These are phyloP conservation scores for Rhinogobio ventralis DNA, from an alignment of 2,797 vertebrate genomes.

Conservation along the genomic window DNA sequence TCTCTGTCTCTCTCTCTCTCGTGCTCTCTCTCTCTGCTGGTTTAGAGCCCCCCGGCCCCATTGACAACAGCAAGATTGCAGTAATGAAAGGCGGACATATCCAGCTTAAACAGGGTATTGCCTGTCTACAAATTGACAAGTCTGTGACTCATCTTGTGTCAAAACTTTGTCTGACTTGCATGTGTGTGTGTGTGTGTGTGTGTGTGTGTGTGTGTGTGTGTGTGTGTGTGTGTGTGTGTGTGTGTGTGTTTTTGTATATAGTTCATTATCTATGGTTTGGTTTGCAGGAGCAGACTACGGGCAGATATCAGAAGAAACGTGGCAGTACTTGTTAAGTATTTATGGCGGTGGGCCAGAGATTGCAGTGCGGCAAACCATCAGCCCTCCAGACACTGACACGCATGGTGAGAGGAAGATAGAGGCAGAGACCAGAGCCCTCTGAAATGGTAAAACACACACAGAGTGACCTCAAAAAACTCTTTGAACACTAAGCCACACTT, in stretches of 20 bases:
- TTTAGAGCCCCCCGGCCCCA: slow-evolving; percentile 91
- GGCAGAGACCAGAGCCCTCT: slow-evolving; percentile 92
- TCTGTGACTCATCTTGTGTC: background rate
- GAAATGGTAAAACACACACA: slow-evolving; percentile 65
- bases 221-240: background rate
- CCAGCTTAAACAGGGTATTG: slow-evolving; percentile 92
- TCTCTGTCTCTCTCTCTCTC: slow-evolving; percentile 7
- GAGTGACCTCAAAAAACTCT: background rate
- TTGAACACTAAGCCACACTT: background rate
- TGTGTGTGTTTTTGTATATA: background rate
- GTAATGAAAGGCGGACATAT: slow-evolving; percentile 91
- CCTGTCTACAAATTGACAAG: background rate
- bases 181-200: background rate
- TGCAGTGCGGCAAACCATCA: slow-evolving; percentile 89
- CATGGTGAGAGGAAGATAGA: slow-evolving; percentile 96
- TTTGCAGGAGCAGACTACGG: slow-evolving; percentile 93
- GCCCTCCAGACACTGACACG: slow-evolving; percentile 81
- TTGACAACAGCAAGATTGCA: slow-evolving; percentile 95
- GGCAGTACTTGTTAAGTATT: slow-evolving; percentile 89
- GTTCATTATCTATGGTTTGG: background rate
- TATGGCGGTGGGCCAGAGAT: slow-evolving; percentile 94
- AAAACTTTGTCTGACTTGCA: background rate
- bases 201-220: background rate
- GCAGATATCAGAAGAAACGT: slow-evolving; percentile 98
- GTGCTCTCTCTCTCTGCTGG: background rate